Percentiles rank a stretch among this genome's conserved stretches.
phyloP scores from a whole-genome alignment of 2,888 invertebrate species.

The Byasa hedistus region DNA sequence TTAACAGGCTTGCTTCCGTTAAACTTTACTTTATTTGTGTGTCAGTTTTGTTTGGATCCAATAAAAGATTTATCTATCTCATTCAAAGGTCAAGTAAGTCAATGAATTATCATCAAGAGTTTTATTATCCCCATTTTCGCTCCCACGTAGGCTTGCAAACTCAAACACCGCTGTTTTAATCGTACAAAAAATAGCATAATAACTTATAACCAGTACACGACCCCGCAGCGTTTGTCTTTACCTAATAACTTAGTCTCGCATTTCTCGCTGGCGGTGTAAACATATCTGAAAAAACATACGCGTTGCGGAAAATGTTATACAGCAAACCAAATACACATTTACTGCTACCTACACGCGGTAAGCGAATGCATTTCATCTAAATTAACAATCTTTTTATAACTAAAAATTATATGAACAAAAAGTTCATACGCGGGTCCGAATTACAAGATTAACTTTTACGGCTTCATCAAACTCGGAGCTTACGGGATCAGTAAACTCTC shows the following conservation, averaged over 20 bases:
- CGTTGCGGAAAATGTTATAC: background rate
- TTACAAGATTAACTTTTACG: no score
- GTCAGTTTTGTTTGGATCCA: background rate
- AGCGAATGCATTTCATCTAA: no score
- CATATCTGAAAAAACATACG: background rate
- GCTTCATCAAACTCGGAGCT: background rate
- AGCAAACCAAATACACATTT: background rate
- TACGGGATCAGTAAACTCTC: background rate
- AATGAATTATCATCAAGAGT: background rate
- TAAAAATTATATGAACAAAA: no score
- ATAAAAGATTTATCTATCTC: background rate
- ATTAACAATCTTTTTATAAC: no score
- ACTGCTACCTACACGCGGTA: no score
- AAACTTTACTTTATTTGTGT: no score
- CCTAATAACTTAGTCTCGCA: constrained; percentile 16
- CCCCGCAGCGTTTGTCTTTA: constrained; percentile 19
- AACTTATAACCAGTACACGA: constrained; percentile 20
- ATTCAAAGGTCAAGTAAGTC: background rate
- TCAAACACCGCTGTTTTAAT: background rate
- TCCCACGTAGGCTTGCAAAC: no score
- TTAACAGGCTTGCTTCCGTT: no score
- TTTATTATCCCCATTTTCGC: background rate
- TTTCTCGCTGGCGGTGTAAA: constrained; percentile 2
- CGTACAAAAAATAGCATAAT: constrained; percentile 16
- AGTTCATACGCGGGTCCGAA: no score